phyloP scores from a whole-genome alignment of 2,797 vertebrate species.

The Sciurus carolinensis region DNA sequence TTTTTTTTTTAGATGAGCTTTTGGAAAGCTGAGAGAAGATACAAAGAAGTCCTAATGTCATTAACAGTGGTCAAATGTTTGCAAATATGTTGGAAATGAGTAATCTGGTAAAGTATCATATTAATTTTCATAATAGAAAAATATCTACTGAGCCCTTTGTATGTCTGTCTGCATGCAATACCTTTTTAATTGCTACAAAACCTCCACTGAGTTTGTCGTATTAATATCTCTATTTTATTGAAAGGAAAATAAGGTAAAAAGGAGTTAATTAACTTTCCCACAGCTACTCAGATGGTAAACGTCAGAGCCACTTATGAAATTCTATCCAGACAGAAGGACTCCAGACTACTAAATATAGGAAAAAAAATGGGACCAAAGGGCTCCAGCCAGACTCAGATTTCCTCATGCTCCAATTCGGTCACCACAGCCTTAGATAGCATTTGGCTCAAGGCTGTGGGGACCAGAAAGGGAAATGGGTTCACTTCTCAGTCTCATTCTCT shows the following conservation, averaged over 20 bases:
- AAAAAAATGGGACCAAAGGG: neutral
- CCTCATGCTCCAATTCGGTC: neutral
- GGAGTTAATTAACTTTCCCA: constrained; percentile 16
- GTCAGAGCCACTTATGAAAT: neutral
- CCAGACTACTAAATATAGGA: constrained; percentile 54
- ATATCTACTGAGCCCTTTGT: neutral
- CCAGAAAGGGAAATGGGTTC: neutral
- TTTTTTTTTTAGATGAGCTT: neutral
- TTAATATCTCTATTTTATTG: neutral
- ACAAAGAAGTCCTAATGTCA: neutral
- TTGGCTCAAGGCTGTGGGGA: neutral
- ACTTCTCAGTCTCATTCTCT: neutral
- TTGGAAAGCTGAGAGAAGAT: neutral
- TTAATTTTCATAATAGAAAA: neutral
- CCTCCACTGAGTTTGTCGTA: neutral
- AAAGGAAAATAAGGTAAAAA: constrained; percentile 29
- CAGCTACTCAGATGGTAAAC: neutral
- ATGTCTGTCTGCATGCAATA: neutral
- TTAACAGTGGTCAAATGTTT: neutral
- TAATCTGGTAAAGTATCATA: neutral
- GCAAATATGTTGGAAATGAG: neutral
- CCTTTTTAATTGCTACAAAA: constrained; percentile 29
- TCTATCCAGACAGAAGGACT: neutral
- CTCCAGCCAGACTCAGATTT: neutral
- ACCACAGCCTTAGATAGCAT: neutral